A percentile compares a stretch with the other conserved stretches of the same genome.
phyloP scores from a whole-genome alignment of 2,113 vertebrate genomes.

The Mus pahari region DNA sequence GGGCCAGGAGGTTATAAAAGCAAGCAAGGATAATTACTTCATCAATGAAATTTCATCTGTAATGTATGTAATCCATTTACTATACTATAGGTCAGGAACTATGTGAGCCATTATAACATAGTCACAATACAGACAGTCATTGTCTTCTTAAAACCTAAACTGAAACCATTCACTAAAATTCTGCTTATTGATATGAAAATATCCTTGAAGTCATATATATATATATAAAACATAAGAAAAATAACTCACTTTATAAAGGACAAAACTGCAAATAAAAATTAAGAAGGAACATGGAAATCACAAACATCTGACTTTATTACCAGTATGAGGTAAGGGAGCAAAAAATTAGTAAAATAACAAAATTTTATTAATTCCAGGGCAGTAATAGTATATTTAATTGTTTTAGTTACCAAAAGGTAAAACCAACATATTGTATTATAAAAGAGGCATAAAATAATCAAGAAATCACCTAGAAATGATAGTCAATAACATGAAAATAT shows the following conservation, averaged over 20 bases:
- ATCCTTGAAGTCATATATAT: constrained; percentile 22
- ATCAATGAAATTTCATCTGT: neutral
- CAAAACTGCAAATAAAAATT: constrained; percentile 35
- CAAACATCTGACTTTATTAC: neutral
- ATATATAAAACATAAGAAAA: constrained; percentile 40
- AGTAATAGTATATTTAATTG: constrained; percentile 32
- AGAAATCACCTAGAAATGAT: constrained; percentile 37
- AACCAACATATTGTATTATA: constrained; percentile 18
- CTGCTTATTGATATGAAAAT: constrained; percentile 38
- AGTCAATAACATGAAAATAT: constrained; percentile 1
- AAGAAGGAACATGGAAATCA: neutral
- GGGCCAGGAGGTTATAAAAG: neutral
- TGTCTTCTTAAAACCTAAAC: constrained; percentile 47
- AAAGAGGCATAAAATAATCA: constrained; percentile 10
- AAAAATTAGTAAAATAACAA: constrained; percentile 15
- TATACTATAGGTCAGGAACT: neutral
- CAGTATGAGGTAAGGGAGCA: neutral
- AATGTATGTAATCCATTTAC: neutral
- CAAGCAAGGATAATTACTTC: constrained; percentile 44
- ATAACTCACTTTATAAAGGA: neutral
- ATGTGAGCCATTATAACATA: neutral
- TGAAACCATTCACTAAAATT: constrained; percentile 22
- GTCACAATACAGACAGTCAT: neutral
- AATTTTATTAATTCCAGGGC: neutral
- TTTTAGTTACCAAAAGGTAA: constrained; percentile 38